Evolutionary conservation across 1,140 invertebrate species (phyloP).

Genomic region (Drosophila parvula): DNA sequence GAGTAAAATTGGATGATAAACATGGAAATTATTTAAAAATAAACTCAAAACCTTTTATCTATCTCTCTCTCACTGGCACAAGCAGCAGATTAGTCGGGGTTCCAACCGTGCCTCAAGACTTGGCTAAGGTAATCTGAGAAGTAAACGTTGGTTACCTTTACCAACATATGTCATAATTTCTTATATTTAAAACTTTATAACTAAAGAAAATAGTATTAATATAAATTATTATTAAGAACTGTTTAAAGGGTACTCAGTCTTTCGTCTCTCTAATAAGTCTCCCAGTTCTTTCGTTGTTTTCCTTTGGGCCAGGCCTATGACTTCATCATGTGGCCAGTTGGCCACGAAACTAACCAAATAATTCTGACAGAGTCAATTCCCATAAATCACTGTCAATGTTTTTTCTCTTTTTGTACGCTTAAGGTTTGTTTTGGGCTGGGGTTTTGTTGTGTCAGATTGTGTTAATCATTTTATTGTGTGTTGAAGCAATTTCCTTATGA

Average conservation of each 20-base stretch:
- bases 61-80: too few species aligned
- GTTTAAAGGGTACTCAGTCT: not conserved
- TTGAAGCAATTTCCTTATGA: slow-evolving; percentile 39
- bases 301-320: slow-evolving; percentile 45
- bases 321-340: slow-evolving; percentile 58
- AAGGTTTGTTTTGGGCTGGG: slow-evolving; percentile 35
- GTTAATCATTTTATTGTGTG: slow-evolving; percentile 50
- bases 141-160: too few species aligned
- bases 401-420: slow-evolving; percentile 7
- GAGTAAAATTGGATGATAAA: not conserved
- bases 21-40: not conserved
- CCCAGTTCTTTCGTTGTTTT: not conserved
- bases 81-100: too few species aligned
- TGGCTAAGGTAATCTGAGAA: too few species aligned
- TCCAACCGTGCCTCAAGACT: too few species aligned
- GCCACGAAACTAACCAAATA: slow-evolving; percentile 45
- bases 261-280: not conserved
- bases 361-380: slow-evolving; percentile 48
- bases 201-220: not conserved
- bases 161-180: too few species aligned
- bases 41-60: too few species aligned
- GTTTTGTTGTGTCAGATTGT: slow-evolving; percentile 15
- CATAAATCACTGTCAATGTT: slow-evolving; percentile 69
- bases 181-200: too few species aligned
- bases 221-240: not conserved